Percentiles rank a stretch among this genome's conserved stretches.
These are phyloP conservation scores for Lophius americanus DNA, from an alignment of 2,797 vertebrate genomes.

Conservation along the genomic window DNA sequence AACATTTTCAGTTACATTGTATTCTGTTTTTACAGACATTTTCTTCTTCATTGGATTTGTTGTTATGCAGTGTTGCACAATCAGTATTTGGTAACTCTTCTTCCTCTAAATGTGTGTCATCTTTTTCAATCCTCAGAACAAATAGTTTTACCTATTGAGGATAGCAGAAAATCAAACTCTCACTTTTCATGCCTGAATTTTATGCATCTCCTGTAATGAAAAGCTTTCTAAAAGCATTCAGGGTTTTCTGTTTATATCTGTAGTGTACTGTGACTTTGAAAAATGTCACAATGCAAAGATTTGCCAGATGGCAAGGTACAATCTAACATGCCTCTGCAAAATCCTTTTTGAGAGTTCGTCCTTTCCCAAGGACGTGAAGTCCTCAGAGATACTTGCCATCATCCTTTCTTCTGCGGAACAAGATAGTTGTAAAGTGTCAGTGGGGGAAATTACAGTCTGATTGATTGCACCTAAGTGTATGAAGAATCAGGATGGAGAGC, in stretches of 20 bases:
- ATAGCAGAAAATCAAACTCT: no score
- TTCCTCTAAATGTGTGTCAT: no score
- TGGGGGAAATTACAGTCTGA: slow-evolving; percentile 53
- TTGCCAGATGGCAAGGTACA: slow-evolving; percentile 24
- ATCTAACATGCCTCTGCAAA: slow-evolving; percentile 12
- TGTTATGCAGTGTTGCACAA: no score
- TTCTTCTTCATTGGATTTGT: no score
- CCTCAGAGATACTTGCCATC: slow-evolving; percentile 37
- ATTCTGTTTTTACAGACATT: no score
- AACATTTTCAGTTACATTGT: no score
- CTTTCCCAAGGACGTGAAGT: slow-evolving; percentile 42
- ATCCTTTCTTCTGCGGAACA: slow-evolving; percentile 31
- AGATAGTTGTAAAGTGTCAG: slow-evolving; percentile 46
- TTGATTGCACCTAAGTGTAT: slow-evolving; percentile 46
- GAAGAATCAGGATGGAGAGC: slow-evolving; percentile 27
- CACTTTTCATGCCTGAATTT: neutral
- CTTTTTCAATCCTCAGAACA: no score
- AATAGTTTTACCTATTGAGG: no score
- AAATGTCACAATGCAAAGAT: slow-evolving; percentile 29
- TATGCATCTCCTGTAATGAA: neutral
- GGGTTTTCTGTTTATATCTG: slow-evolving; percentile 17
- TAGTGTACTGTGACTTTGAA: slow-evolving; percentile 29
- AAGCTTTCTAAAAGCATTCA: slow-evolving; percentile 5
- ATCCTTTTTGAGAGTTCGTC: slow-evolving; percentile 30
- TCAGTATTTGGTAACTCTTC: no score